Percentiles rank a stretch among this genome's conserved stretches.
Conservation (phyloP, 2,797 vertebrate species). For the Pseudochirops corinnae region DNA sequence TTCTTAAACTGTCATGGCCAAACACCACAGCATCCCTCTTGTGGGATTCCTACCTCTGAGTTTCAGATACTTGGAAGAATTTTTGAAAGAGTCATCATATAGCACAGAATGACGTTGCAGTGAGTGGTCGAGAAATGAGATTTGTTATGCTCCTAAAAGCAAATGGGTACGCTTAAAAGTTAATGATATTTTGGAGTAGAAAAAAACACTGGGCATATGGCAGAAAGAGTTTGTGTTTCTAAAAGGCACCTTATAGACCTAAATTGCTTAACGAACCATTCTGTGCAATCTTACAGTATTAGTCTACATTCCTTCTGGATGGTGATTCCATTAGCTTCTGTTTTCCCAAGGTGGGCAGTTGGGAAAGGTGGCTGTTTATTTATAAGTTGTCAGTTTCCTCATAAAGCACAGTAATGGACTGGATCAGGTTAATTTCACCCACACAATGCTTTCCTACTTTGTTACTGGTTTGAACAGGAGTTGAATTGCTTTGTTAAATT, state of each 20-base stretch:
- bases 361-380: slow-evolving; percentile 54
- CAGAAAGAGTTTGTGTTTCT: slow-evolving; percentile 73
- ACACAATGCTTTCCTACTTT: slow-evolving; percentile 38
- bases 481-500: slow-evolving; percentile 60
- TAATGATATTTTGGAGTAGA: slow-evolving; percentile 71
- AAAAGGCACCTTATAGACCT: slow-evolving; percentile 73
- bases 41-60: slow-evolving; percentile 46
- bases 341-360: slow-evolving; percentile 49
- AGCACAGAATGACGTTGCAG: not conserved
- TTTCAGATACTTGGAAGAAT: slow-evolving; percentile 63
- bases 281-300: slow-evolving; percentile 44
- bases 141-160: slow-evolving; percentile 69
- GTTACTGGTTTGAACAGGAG: slow-evolving; percentile 62
- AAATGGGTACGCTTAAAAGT: slow-evolving; percentile 76
- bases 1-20: slow-evolving; percentile 40
- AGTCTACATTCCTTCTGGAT: slow-evolving; percentile 54
- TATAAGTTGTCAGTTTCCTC: slow-evolving; percentile 54
- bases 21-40: slow-evolving; percentile 6
- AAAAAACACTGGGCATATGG: slow-evolving; percentile 70
- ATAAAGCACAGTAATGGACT: slow-evolving; percentile 49
- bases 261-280: slow-evolving; percentile 61
- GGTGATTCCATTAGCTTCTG: slow-evolving; percentile 56
- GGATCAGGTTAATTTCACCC: slow-evolving; percentile 59
- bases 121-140: slow-evolving; percentile 10
- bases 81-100: slow-evolving; percentile 61